These are phyloP conservation scores for Styela plicata DNA, from an alignment of 23 tunicate species.

Conservation along the genomic window DNA sequence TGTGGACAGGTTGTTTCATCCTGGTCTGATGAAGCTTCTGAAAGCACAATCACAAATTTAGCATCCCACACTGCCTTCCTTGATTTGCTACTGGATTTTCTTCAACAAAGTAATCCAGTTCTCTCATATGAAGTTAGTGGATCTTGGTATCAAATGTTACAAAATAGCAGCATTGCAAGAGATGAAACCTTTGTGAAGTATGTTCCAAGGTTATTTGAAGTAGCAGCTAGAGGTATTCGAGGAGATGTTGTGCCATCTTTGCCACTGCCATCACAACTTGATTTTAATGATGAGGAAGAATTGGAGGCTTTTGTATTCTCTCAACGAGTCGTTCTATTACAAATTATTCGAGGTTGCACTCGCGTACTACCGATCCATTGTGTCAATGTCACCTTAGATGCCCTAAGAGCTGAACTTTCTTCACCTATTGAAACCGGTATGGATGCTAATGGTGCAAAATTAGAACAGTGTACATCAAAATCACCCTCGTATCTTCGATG, in stretches of 20 bases:
- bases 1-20: slow-evolving; percentile 22
- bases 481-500: slow-evolving; percentile 2
- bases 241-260: neutral
- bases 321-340: slow-evolving; percentile 4
- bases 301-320: neutral
- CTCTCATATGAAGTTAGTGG: slow-evolving; percentile 31
- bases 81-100: slow-evolving; percentile 35
- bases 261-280: slow-evolving; percentile 43
- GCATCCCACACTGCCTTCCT: slow-evolving; percentile 33
- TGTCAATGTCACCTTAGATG: neutral
- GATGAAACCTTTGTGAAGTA: slow-evolving; percentile 27
- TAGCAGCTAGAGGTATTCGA: slow-evolving; percentile 24
- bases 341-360: slow-evolving; percentile 45
- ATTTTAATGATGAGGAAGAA: slow-evolving; percentile 63
- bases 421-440: neutral
- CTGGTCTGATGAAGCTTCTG: slow-evolving; percentile 36
- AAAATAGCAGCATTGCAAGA: slow-evolving; percentile 29
- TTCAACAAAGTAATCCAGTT: slow-evolving; percentile 37
- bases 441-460: neutral
- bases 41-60: slow-evolving; percentile 4
- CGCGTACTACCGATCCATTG: slow-evolving; percentile 26
- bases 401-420: neutral
- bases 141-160: slow-evolving; percentile 36
- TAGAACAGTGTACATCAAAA: slow-evolving; percentile 4
- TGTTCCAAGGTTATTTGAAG: slow-evolving; percentile 36